Base-by-base conservation (phyloP, 2,888 invertebrate genomes). In the Ochropleura plecta region DNA sequence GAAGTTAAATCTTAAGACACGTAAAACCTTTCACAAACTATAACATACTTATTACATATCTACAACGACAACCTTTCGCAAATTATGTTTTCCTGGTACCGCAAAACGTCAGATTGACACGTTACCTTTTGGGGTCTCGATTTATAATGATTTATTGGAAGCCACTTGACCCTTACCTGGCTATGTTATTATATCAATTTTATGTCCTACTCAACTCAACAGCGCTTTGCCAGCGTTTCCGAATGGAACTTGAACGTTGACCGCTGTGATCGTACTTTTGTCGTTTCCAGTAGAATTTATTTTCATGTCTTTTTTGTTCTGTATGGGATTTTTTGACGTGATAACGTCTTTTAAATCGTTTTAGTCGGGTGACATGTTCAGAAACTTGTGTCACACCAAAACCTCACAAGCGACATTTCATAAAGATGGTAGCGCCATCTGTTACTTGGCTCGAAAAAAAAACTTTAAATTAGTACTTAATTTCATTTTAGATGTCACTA, bases 161-260 rank as follows among this genome's bases (percentile, higher is more conserved):
- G 40, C 30, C 62, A 64, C 74, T 71, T 67, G 67, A 74, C 64
- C 67, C 30, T 10, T 62, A 70, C 73, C 80, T 79, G 64, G n/a
- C 66, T 18, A 68, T 70, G 60, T 76, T 78, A 78, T 73, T 87
- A 76, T 74, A 76, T 86, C 83, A 83, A 30, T 55, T 80, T 83
- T 63, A 87, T 70, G 65, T 73, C 78, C 87, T 30, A 20, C 84
- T 85, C 9, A 5, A 62, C 63, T 64, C n/a, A 73, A 78, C 40
- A 74, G 51, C 18, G 73, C 85, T 65, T 60, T 20, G 46, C 62
- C 46, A 79, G 83, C 83, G 67, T 55, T 78, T 82, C 76, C 57
- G 6, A 70, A 76, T 51, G 49, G 68, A 64, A 42, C 64, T 62
- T 62, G 51, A 74, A 51, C 42, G 30, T 59, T 81, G 73, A 84